These are phyloP conservation scores for Tachina grossa DNA, from an alignment of 2,888 invertebrate species.

Conservation along the genomic window DNA sequence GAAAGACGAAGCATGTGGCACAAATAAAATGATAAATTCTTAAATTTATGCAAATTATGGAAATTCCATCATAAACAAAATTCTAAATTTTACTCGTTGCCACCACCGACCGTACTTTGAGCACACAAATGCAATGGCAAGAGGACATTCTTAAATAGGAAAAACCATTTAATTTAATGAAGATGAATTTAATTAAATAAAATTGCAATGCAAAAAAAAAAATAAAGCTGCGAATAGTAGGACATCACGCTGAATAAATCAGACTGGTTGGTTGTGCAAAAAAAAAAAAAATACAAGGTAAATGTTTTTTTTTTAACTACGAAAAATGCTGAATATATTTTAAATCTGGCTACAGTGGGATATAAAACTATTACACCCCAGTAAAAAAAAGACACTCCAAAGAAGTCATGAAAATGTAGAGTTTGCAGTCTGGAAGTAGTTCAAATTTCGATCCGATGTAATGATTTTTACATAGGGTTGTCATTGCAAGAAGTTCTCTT, in stretches of 20 bases:
- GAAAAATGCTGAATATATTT: too few relatives aligned
- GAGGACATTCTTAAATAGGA: conserved; percentile 3
- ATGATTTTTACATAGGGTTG: too few relatives aligned
- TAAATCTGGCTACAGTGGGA: too few relatives aligned
- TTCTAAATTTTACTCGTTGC: conserved; percentile 45
- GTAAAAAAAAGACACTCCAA: too few relatives aligned
- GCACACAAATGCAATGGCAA: neutral
- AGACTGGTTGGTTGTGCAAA: neutral
- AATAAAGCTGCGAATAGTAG: conserved; percentile 37
- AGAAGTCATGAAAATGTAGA: too few relatives aligned
- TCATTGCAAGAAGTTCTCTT: too few relatives aligned
- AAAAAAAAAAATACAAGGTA: conserved; percentile 40
- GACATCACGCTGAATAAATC: neutral
- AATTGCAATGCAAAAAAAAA: conserved; percentile 34
- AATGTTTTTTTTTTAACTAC: conserved; percentile 4
- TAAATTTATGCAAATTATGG: conserved; percentile 61
- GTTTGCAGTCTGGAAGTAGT: too few relatives aligned
- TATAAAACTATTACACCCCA: too few relatives aligned
- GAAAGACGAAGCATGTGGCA: too few relatives aligned
- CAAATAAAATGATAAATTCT: conserved; percentile 43
- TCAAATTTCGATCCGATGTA: too few relatives aligned
- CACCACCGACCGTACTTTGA: conserved; percentile 5
- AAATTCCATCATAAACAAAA: conserved; percentile 49
- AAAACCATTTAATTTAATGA: conserved; percentile 55
- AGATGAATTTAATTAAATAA: conserved; percentile 64